phyloP scores from a whole-genome alignment of 1,140 invertebrate species.

The Neelides sp. region DNA sequence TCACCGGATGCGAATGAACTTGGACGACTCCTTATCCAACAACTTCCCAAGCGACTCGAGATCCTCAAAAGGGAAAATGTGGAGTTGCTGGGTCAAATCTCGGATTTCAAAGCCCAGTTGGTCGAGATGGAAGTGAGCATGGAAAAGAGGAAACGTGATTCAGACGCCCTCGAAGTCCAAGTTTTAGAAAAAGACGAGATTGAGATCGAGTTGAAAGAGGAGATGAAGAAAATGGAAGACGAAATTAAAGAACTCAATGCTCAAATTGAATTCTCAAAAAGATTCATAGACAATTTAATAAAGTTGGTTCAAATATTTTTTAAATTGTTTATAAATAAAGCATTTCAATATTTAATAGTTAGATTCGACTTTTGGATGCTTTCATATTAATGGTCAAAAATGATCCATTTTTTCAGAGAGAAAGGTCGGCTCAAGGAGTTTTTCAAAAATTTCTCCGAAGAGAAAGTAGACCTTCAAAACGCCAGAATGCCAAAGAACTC shows the following conservation, averaged over 20 bases:
- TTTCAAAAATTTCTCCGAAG: constrained; percentile 3
- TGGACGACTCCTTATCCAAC: constrained; percentile 23
- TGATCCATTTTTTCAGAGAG: constrained; percentile 1
- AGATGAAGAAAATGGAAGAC: constrained; percentile 17
- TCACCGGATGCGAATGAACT: constrained; percentile 16
- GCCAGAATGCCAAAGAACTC: not conserved
- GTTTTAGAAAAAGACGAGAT: constrained; percentile 7
- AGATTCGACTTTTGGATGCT: no score
- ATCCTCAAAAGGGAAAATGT: constrained; percentile 23
- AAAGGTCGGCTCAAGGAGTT: constrained; percentile 1
- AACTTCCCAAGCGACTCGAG: constrained; percentile 22
- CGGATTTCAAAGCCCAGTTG: constrained; percentile 1
- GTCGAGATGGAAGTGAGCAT: constrained; percentile 6
- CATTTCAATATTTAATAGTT: no score
- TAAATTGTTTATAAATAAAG: no score
- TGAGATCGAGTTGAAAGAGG: constrained; percentile 14
- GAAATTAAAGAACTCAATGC: constrained; percentile 14
- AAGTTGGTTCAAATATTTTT: no score
- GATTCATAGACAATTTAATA: not conserved
- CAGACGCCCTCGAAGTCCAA: constrained; percentile 5
- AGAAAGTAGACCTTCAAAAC: constrained; percentile 8
- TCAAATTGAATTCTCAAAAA: constrained; percentile 4
- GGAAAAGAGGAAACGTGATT: constrained; percentile 3
- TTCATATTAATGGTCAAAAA: no score
- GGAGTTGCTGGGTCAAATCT: constrained; percentile 2